A percentile compares a stretch with the other conserved stretches of the same genome.
phyloP scores from a whole-genome alignment of 2,113 vertebrate species.

The Tor tambroides region DNA sequence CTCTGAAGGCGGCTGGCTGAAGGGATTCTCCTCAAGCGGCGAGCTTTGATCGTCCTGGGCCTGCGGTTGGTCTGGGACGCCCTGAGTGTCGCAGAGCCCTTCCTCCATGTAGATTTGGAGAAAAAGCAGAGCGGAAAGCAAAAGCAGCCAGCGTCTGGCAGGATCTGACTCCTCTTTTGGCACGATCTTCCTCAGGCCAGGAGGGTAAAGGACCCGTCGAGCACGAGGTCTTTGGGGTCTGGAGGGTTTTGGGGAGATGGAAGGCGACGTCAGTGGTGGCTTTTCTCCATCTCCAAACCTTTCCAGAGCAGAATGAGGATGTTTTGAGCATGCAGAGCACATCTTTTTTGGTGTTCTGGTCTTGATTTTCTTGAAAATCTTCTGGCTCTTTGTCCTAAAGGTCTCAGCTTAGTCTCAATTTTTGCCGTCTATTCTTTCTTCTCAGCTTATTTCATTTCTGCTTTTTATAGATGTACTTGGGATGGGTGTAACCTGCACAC shows the following conservation, averaged over 20 bases:
- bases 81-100: neutral
- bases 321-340: constrained; percentile 42
- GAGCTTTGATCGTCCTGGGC: neutral
- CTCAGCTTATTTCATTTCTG: neutral
- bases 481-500: constrained; percentile 46
- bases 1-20: neutral
- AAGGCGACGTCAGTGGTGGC: neutral
- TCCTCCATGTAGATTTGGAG: constrained; percentile 78
- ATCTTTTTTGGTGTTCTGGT: constrained; percentile 44
- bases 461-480: constrained; percentile 56
- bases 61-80: neutral
- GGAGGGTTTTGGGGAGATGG: neutral
- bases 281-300: constrained; percentile 5
- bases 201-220: constrained; percentile 73
- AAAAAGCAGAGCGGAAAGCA: constrained; percentile 70
- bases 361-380: neutral
- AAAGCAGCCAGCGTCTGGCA: constrained; percentile 69
- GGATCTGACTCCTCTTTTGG: constrained; percentile 63
- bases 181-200: constrained; percentile 56
- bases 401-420: neutral
- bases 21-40: neutral
- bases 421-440: neutral
- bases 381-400: neutral
- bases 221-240: constrained; percentile 32
- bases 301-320: neutral